Base-by-base conservation (phyloP, 2,888 invertebrate genomes). In the Junonia oenone region DNA sequence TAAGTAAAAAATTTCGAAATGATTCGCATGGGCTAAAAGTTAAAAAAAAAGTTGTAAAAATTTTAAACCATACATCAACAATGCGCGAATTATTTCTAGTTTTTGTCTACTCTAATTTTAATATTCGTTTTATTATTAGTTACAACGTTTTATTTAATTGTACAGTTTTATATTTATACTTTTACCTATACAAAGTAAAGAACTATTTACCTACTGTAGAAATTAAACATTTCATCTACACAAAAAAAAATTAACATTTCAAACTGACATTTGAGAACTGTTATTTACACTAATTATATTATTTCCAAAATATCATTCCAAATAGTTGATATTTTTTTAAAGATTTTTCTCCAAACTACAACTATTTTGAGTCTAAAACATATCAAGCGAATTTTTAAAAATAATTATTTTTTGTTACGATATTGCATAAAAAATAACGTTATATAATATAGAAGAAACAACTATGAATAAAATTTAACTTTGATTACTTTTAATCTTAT, bases 371-470 rank as follows among this genome's bases (percentile, higher is more conserved):
- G 56, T 63, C 59, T 47, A 50, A 69, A 64, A 76, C 77, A 76
- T 77, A 80, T 80, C 80, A 75, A 62, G 64, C 57, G 69, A 76
- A 73, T 77, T 75, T 76, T 52, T 45, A 49, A 26, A 61, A 64
- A 60, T 59, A 63, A 58, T 45, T 31, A 29, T 38, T 58, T 54
- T 46, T 58, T 49, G 38, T 38, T 35, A 55, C 40, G 38, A 45
- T 46, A 35, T 46, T 45, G 37, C 37, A 31, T 33, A 37, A 49
- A 45, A n/a, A 22, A 22, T 40, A 22, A 22, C 2, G 15, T 49
- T 17, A 22, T 14, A 8, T 56, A 45, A 6, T 46, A 14, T 38
- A 2, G 26, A 33, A 2, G 26, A 33, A 35, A 8, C 14, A 29
- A 46, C 29, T 27, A 40, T 31, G 26, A 43, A 15, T 9, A 33